Conservation (phyloP, 2,797 vertebrate genomes). For the Neosilurus hyrtlii region DNA sequence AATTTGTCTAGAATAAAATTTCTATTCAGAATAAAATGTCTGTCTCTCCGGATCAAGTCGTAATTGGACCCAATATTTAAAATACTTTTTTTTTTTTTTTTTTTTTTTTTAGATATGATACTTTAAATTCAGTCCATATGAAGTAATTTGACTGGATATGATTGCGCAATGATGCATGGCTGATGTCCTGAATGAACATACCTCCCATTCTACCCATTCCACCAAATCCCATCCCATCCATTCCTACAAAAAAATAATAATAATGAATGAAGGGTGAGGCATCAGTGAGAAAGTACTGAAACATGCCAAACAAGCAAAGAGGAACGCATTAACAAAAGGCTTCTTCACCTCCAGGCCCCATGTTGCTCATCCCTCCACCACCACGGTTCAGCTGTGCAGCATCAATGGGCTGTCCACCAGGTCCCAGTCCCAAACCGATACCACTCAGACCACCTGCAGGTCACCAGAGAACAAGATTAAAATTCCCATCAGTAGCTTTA, state of each 20-base stretch:
- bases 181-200: slow-evolving; percentile 62
- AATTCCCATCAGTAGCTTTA: background rate
- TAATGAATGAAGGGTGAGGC: slow-evolving; percentile 26
- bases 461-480: background rate
- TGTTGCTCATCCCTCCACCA: slow-evolving; percentile 86
- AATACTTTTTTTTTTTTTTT: no score
- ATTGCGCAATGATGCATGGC: slow-evolving; percentile 1
- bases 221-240: slow-evolving; percentile 94
- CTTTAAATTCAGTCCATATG: background rate
- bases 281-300: background rate
- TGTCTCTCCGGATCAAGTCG: no score
- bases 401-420: slow-evolving; percentile 95
- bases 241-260: slow-evolving; percentile 73
- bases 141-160: background rate
- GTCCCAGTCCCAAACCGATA: slow-evolving; percentile 92
- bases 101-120: no score
- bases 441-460: slow-evolving; percentile 90
- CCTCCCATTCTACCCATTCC: slow-evolving; percentile 96
- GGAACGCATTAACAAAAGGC: background rate
- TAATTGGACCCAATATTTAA: no score
- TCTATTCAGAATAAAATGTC: no score
- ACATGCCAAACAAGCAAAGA: background rate
- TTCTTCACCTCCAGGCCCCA: slow-evolving; percentile 82
- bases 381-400: slow-evolving; percentile 88
- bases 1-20: no score